A percentile compares a stretch with the other conserved stretches of the same genome.
Evolutionary conservation across 2,797 vertebrate species (phyloP).

Genomic region (Siniperca obscura): DNA sequence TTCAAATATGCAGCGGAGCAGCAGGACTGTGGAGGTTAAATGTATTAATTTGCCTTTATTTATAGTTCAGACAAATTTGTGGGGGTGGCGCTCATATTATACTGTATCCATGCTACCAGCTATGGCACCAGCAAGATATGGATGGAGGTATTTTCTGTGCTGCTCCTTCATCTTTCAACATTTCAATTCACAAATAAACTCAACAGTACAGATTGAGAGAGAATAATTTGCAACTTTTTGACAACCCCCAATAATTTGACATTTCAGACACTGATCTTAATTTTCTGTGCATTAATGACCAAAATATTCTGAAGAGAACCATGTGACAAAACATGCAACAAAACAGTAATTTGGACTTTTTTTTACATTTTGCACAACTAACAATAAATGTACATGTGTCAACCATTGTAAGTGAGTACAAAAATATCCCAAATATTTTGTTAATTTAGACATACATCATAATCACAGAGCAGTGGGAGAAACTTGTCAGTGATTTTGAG

Average conservation of each 20-base stretch:
- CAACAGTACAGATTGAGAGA: too few relatives aligned
- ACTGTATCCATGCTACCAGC: background rate
- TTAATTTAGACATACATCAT: too few relatives aligned
- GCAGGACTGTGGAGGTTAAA: background rate
- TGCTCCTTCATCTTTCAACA: background rate
- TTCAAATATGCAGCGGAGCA: background rate
- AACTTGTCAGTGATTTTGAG: background rate
- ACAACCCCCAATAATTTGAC: background rate
- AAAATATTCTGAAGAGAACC: background rate
- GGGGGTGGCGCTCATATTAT: background rate
- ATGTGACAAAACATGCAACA: background rate
- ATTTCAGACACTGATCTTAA: background rate
- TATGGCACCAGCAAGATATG: background rate
- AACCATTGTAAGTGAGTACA: background rate
- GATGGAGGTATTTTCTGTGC: background rate
- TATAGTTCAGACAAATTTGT: background rate
- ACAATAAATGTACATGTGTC: background rate
- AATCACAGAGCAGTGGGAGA: background rate
- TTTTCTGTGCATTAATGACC: too few relatives aligned
- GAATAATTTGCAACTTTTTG: background rate
- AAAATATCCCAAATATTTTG: background rate
- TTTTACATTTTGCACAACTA: constrained; percentile 7
- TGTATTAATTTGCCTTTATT: background rate
- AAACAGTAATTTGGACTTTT: background rate
- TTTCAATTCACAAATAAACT: background rate